Percentiles rank a stretch among this genome's conserved stretches.
Evolutionary conservation across 1,140 invertebrate species (phyloP).

Genomic region (Eumaeus atala): DNA sequence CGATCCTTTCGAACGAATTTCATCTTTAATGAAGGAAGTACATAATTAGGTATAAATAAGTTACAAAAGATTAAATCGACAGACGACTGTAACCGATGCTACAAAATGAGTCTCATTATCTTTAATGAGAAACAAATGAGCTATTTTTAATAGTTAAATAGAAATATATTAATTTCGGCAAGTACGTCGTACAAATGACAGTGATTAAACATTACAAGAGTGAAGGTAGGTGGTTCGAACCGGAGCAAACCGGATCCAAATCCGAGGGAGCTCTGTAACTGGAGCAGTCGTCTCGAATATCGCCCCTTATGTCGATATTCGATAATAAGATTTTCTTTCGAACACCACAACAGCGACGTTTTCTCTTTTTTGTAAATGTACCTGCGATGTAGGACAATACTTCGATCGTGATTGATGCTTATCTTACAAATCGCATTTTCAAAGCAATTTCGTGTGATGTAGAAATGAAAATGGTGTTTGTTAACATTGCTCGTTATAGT

Average conservation of each 20-base stretch:
- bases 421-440: constrained; percentile 37
- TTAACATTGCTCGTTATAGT: background rate
- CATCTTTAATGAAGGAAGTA: too few species aligned
- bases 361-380: constrained; percentile 68
- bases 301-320: constrained; percentile 67
- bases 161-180: constrained; percentile 9
- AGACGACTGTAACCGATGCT: too few species aligned
- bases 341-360: constrained; percentile 46
- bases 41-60: too few species aligned
- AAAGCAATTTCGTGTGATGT: constrained; percentile 21
- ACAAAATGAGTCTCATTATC: too few species aligned
- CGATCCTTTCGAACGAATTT: too few species aligned
- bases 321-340: constrained; percentile 70
- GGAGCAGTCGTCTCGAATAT: constrained; percentile 66
- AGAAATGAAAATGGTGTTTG: constrained; percentile 9
- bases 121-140: background rate
- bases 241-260: constrained; percentile 66
- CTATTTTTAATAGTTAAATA: constrained; percentile 1
- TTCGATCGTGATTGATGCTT: constrained; percentile 45
- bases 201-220: constrained; percentile 58
- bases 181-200: constrained; percentile 33
- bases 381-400: constrained; percentile 63
- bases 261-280: constrained; percentile 65
- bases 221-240: constrained; percentile 55
- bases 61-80: too few species aligned